A percentile compares a stretch with the other conserved stretches of the same genome.
Evolutionary conservation across 2,888 invertebrate genomes (phyloP).

Genomic region (Eristalis tenax): DNA sequence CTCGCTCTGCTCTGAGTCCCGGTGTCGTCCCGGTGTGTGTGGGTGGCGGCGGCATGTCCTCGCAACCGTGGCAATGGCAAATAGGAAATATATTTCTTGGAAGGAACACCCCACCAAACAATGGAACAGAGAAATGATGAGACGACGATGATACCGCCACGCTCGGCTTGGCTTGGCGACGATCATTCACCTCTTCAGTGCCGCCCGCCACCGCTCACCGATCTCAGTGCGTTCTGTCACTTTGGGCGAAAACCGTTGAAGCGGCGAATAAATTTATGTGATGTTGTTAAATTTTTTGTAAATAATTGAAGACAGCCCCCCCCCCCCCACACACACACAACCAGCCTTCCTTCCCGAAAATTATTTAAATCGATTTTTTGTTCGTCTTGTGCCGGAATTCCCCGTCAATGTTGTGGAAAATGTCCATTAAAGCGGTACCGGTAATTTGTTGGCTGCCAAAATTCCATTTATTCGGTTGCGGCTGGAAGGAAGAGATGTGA

Average conservation of each 20-base stretch:
- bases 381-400: neutral
- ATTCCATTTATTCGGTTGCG: constrained; percentile 53
- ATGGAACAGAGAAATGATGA: constrained; percentile 55
- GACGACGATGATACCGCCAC: constrained; percentile 33
- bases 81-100: constrained; percentile 51
- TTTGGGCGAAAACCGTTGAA: constrained; percentile 14
- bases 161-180: constrained; percentile 12
- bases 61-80: constrained; percentile 25
- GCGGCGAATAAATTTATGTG: constrained; percentile 54
- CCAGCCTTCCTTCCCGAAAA: constrained; percentile 1
- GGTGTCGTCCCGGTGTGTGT: neutral
- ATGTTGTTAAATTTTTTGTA: constrained; percentile 64
- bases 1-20: neutral
- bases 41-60: too few species aligned
- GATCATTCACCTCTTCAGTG: constrained; percentile 39
- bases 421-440: constrained; percentile 62
- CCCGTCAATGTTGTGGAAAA: constrained; percentile 62
- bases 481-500: constrained; percentile 19
- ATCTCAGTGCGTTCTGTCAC: neutral
- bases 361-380: constrained; percentile 45
- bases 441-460: constrained; percentile 51
- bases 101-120: constrained; percentile 38
- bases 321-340: too few species aligned
- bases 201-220: too few species aligned
- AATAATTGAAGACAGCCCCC: constrained; percentile 47